Conservation (phyloP, 2,797 vertebrate species). For the Anabas testudineus region DNA sequence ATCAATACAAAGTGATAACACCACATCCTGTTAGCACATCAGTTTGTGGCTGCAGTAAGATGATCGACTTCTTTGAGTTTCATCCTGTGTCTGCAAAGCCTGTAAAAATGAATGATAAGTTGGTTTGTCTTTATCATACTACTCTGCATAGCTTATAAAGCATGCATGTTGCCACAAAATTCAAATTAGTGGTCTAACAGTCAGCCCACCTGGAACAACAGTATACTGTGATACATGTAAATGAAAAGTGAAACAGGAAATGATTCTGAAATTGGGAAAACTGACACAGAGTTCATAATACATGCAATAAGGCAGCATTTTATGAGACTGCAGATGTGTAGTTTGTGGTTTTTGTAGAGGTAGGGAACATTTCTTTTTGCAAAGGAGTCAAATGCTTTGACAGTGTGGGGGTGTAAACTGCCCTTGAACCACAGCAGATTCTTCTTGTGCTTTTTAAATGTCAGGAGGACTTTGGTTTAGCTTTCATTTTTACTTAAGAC, state of each 20-base stretch:
- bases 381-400: background rate
- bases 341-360: background rate
- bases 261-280: no score
- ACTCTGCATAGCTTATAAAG: background rate
- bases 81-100: constrained; percentile 3
- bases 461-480: background rate
- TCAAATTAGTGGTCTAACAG: background rate
- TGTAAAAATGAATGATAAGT: background rate
- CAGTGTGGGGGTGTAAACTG: background rate
- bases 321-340: background rate
- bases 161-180: constrained; percentile 1
- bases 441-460: background rate
- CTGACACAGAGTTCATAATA: background rate
- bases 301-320: background rate
- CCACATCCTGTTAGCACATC: background rate
- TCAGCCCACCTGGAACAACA: background rate
- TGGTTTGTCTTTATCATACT: no score
- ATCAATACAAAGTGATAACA: background rate
- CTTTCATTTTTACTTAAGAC: background rate
- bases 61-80: background rate
- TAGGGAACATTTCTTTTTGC: constrained; percentile 36
- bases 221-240: background rate
- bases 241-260: background rate
- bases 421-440: background rate
- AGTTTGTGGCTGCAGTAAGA: background rate